Evolutionary conservation across 2,888 invertebrate species (phyloP).

Genomic region (Stomorhina lunata): DNA sequence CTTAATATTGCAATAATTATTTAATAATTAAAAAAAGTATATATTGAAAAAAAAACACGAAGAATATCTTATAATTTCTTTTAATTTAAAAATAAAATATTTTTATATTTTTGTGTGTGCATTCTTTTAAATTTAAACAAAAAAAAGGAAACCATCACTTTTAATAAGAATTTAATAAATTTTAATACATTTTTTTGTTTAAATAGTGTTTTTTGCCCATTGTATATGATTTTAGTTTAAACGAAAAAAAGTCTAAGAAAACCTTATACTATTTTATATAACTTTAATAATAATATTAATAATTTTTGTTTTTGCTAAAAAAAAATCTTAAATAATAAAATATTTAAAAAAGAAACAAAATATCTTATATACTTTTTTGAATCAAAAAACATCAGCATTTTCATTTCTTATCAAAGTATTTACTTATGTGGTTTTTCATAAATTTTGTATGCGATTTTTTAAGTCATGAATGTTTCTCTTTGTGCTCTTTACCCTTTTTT

Average conservation of each 20-base stretch:
- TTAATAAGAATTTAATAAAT: constrained; percentile 2
- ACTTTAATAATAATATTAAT: too few species aligned
- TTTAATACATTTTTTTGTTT: constrained; percentile 14
- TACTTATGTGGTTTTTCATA: constrained; percentile 21
- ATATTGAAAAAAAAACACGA: neutral
- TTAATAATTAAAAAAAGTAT: constrained; percentile 41
- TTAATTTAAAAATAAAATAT: constrained; percentile 10
- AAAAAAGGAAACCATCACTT: neutral
- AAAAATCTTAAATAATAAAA: constrained; percentile 47
- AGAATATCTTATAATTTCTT: constrained; percentile 7
- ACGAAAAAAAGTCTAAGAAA: neutral
- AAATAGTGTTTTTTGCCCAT: constrained; percentile 28
- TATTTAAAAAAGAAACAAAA: constrained; percentile 50
- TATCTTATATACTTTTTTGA: constrained; percentile 50
- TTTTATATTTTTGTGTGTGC: constrained; percentile 66
- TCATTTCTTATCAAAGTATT: constrained; percentile 61
- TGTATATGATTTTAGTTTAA: constrained; percentile 54
- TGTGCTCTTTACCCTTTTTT: constrained; percentile 48
- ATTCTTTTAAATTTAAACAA: constrained; percentile 22
- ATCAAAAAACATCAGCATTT: constrained; percentile 59
- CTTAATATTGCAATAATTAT: constrained; percentile 65
- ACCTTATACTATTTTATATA: constrained; percentile 29
- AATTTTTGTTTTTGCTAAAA: constrained; percentile 51
- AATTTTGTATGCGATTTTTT: constrained; percentile 26
- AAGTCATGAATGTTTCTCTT: constrained; percentile 38